These are phyloP conservation scores for Tapirus terrestris DNA, from an alignment of 2,113 vertebrate species.

Conservation along the genomic window DNA sequence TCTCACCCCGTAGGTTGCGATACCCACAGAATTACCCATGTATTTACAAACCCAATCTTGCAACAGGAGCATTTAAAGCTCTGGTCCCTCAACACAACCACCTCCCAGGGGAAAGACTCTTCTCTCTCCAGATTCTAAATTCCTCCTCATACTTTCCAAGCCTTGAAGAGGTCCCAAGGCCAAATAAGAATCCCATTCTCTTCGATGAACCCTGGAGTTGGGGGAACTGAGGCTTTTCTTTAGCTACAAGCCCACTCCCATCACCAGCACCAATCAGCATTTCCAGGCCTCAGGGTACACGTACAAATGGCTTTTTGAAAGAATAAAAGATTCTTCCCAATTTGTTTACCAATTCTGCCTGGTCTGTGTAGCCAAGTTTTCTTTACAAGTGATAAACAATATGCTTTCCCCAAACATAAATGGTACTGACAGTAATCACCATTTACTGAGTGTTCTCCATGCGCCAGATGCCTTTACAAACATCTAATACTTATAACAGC, in stretches of 20 bases:
- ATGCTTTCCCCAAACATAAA: constrained; percentile 16
- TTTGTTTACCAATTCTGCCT: neutral
- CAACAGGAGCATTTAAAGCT: neutral
- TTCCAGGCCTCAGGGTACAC: neutral
- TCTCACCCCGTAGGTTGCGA: neutral
- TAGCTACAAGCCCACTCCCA: too few species aligned
- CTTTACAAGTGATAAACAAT: neutral
- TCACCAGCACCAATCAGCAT: neutral
- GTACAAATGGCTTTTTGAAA: neutral
- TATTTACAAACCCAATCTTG: neutral
- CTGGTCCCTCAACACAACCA: neutral
- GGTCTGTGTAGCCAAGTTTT: neutral
- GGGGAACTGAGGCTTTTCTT: neutral
- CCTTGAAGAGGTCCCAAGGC: neutral
- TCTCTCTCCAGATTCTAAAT: neutral
- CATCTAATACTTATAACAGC: constrained; percentile 42
- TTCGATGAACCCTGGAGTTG: neutral
- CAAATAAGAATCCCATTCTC: neutral
- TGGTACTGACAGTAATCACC: neutral
- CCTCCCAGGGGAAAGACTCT: neutral
- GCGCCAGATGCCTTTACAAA: constrained; percentile 23
- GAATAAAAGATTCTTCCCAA: neutral
- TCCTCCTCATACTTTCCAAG: neutral
- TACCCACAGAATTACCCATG: neutral
- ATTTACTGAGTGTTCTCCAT: neutral